Conservation (phyloP, 2,797 vertebrate species). For the Neoniphon sammara region DNA sequence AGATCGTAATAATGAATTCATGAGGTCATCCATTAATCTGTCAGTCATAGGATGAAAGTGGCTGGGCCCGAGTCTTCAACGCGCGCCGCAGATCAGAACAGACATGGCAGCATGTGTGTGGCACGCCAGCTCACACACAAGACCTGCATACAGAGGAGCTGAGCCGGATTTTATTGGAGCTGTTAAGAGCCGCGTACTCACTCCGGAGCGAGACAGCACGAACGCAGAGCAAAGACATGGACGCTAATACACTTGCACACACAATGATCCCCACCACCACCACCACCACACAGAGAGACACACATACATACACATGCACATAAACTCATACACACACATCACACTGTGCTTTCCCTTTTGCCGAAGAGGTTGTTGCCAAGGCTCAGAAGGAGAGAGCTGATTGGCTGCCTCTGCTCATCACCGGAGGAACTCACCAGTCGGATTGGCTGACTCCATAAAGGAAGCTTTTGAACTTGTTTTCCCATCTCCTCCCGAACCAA, state of each 20-base stretch:
- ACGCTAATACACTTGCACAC: constrained; percentile 38
- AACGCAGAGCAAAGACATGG: constrained; percentile 46
- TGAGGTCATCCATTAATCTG: constrained; percentile 71
- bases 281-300: background rate
- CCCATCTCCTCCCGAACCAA: constrained; percentile 48
- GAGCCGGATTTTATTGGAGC: constrained; percentile 51
- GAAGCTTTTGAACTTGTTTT: constrained; percentile 74
- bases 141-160: constrained; percentile 62
- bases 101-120: constrained; percentile 43
- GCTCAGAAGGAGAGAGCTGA: constrained; percentile 81
- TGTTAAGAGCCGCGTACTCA: constrained; percentile 36
- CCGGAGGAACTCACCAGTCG: constrained; percentile 72
- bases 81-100: constrained; percentile 55
- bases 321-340: constrained; percentile 42
- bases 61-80: constrained; percentile 50
- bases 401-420: constrained; percentile 82
- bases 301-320: background rate
- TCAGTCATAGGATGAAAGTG: constrained; percentile 56
- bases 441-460: constrained; percentile 76
- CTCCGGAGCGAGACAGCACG: constrained; percentile 33
- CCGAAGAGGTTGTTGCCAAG: constrained; percentile 85
- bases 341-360: constrained; percentile 67
- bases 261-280: constrained; percentile 39
- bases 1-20: constrained; percentile 67
- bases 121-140: constrained; percentile 36